Evolutionary conservation across 2,113 vertebrate species (phyloP).

Genomic region (Hystrix brachyura): DNA sequence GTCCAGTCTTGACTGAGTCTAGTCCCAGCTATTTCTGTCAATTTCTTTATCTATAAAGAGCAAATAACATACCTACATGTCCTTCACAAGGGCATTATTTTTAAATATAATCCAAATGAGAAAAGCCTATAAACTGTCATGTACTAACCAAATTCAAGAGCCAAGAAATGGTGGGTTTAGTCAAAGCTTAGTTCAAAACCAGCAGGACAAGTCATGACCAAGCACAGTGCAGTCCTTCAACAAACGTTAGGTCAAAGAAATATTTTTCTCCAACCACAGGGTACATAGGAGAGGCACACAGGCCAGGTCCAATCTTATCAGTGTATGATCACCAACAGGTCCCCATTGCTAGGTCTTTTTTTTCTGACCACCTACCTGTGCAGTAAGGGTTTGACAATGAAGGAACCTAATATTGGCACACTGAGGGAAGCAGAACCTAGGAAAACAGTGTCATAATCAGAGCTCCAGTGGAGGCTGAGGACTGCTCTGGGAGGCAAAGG

Average conservation of each 20-base stretch:
- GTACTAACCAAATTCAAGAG: neutral
- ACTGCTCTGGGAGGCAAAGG: neutral
- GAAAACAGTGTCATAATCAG: neutral
- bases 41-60: neutral
- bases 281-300: neutral
- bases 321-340: neutral
- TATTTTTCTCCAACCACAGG: neutral
- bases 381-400: neutral
- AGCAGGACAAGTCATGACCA: neutral
- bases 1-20: neutral
- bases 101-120: neutral
- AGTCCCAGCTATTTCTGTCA: neutral
- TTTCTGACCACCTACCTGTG: neutral
- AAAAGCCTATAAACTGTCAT: neutral
- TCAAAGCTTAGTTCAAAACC: slow-evolving; percentile 34
- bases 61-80: neutral
- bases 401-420: too few species aligned
- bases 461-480: neutral
- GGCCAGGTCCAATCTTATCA: neutral
- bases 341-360: neutral
- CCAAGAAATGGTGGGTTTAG: neutral
- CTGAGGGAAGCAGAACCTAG: neutral
- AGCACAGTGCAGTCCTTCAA: neutral
- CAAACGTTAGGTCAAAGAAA: neutral
- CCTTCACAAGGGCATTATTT: neutral